Percentiles rank a stretch among this genome's conserved stretches.
phyloP scores from a whole-genome alignment of 2,888 invertebrate species.

The Eupithecia pulchellata region DNA sequence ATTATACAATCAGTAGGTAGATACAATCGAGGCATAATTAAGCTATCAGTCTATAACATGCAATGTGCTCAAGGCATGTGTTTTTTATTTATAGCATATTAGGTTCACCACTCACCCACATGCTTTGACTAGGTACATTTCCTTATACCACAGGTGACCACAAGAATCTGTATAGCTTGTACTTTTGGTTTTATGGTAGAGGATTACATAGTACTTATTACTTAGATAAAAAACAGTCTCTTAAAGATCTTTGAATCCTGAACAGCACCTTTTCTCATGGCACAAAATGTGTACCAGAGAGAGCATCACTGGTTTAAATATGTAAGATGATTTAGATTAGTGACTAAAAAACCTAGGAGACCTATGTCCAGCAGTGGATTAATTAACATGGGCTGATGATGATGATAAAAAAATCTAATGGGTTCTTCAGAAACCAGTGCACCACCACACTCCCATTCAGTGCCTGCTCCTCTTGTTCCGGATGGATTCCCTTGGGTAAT shows the following conservation, averaged over 20 bases:
- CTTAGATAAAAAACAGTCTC: neutral
- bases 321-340: neutral
- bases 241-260: neutral
- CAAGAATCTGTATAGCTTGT: neutral
- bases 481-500: no score
- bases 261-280: neutral
- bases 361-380: no score
- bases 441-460: no score
- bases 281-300: neutral
- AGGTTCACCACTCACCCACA: neutral
- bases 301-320: neutral
- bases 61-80: neutral
- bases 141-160: neutral
- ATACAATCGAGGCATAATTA: neutral
- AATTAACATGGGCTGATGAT: no score
- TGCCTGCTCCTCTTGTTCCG: no score
- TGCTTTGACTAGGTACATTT: neutral
- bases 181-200: no score
- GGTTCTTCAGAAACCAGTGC: neutral
- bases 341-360: neutral
- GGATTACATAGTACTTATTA: neutral
- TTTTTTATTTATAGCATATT: neutral
- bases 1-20: slow-evolving; percentile 4
- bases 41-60: neutral
- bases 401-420: neutral